Evolutionary conservation across 1,140 invertebrate species (phyloP).

Genomic region (Platyscapa corneri): DNA sequence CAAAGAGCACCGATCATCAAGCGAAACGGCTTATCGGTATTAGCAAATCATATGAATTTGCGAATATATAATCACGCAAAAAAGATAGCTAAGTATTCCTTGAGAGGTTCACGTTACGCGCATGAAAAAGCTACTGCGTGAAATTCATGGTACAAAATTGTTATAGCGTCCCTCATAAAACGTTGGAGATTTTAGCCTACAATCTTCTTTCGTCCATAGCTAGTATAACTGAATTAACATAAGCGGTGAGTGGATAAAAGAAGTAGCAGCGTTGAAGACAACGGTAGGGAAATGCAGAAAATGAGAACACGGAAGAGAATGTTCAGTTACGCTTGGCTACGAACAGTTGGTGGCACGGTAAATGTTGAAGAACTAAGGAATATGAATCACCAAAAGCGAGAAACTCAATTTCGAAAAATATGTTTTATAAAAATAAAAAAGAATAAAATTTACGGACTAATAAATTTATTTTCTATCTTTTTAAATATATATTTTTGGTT

Average conservation of each 20-base stretch:
- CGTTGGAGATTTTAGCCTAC: background rate
- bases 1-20: no score
- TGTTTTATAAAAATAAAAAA: background rate
- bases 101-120: background rate
- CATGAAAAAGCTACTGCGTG: background rate
- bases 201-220: background rate
- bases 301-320: slow-evolving; percentile 66
- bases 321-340: slow-evolving; percentile 70
- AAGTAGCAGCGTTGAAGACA: slow-evolving; percentile 48
- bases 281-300: slow-evolving; percentile 48
- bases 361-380: background rate
- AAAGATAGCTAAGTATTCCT: background rate
- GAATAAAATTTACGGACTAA: background rate
- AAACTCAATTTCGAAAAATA: background rate
- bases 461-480: background rate
- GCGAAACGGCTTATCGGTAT: no score
- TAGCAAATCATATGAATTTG: background rate
- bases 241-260: background rate
- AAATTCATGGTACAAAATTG: background rate
- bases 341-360: slow-evolving; percentile 48
- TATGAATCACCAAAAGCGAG: background rate
- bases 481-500: background rate
- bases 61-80: background rate
- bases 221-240: background rate
- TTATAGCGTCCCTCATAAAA: background rate